Base-by-base conservation (phyloP, 2,888 invertebrate genomes). In the Vannuccia rotundouncinata region DNA sequence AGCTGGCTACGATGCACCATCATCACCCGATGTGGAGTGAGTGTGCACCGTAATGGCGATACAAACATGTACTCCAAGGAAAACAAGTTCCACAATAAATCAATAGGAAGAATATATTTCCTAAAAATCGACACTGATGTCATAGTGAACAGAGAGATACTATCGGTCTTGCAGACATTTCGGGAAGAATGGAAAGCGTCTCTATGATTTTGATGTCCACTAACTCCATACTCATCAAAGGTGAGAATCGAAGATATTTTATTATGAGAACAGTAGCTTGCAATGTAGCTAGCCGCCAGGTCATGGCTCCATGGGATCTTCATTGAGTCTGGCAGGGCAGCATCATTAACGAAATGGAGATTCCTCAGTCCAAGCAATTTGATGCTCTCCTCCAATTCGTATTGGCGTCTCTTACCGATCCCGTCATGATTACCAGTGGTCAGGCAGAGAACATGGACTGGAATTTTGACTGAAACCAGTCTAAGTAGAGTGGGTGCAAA, bases 201-300 rank as follows among this genome's bases (percentile, higher is more conserved):
- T 22, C 91, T 91, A 83, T 99, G 99, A 89, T 99, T 99, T 29
- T 91, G 90, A 89, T 99, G 98, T 1, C 93, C 92, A 84, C 95
- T 96, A 1, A 99, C 92, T 78, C 98, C 99, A 86, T 92, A 91
- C 85, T 92, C 91, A 89, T 99, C 99, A 90, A 99, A 99, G 22
- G 97, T 95, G 79, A 98, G 91, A 79, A 97, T 84, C 82, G 83
- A 81, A 60, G 84, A 82, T 17, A 84, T 83, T 31, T 83, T 82
- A 1, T 93, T 90, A 81, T 91, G 90, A 87, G 93, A 92, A 59
- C 94, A 89, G 81, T 92, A 91, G 82, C 91, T 90, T 79, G 91
- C 86, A 83, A 94, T 90, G 82, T 91, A 88, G 79, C 90, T 90
- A 29, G 91, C 91, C 76, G 93, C 90, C 79, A 91, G 90, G 22